Conservation (phyloP, 2,888 invertebrate species). For the Cylloceria caligata region DNA sequence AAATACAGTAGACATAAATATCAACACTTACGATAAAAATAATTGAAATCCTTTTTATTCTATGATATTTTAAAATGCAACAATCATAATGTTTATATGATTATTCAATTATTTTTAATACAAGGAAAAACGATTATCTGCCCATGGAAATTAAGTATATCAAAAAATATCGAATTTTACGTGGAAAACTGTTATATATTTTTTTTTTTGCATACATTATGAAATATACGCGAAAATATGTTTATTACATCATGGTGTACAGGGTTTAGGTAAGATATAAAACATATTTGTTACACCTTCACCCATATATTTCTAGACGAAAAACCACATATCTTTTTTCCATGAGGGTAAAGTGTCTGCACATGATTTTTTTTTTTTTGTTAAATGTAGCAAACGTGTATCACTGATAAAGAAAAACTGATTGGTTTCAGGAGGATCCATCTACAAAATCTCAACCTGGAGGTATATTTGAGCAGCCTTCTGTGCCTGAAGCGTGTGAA, state of each 20-base stretch:
- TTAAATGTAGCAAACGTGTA: not conserved
- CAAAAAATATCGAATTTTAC: too few species aligned
- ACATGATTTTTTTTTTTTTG: not conserved
- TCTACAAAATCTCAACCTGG: conserved; percentile 53
- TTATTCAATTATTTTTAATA: not conserved
- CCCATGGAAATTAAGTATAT: too few species aligned
- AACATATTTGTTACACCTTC: not conserved
- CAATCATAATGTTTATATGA: not conserved
- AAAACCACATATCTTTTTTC: not conserved
- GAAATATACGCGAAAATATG: too few species aligned
- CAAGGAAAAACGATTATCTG: not conserved
- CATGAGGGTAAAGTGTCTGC: not conserved
- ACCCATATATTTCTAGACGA: not conserved
- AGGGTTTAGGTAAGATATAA: not conserved
- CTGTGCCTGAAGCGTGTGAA: conserved; percentile 50
- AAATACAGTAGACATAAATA: conserved; percentile 25
- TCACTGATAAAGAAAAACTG: conserved; percentile 25
- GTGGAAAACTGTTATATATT: too few species aligned
- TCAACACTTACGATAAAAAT: not conserved
- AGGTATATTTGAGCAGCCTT: not conserved
- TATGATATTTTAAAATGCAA: conserved; percentile 1
- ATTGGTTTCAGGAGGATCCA: conserved; percentile 26
- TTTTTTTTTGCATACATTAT: too few species aligned
- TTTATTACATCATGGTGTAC: too few species aligned
- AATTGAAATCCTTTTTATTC: not conserved